Evolutionary conservation across 2,113 vertebrate species (phyloP).

Genomic region (Osmerus mordax): DNA sequence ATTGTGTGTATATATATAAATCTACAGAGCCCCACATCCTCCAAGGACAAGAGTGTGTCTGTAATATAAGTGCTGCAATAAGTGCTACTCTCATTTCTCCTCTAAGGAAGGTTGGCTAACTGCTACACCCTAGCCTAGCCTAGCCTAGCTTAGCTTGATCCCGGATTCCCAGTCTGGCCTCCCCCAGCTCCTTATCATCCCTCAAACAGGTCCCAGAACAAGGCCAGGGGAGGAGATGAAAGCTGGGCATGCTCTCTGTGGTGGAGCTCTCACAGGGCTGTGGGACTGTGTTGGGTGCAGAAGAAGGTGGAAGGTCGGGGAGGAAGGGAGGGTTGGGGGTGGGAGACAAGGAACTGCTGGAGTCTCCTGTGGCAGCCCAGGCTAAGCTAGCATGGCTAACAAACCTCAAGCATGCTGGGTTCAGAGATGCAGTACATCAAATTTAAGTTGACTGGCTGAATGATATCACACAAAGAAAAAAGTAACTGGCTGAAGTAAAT

Average conservation of each 20-base stretch:
- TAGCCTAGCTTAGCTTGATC: conserved; percentile 16
- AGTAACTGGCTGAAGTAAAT: no score
- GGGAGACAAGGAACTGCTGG: background rate
- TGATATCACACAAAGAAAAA: no score
- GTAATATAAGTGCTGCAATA: no score
- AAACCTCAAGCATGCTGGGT: conserved; percentile 8
- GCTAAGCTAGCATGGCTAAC: background rate
- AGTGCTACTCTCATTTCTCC: background rate
- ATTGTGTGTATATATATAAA: no score
- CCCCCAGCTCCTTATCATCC: conserved; percentile 37
- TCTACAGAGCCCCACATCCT: background rate
- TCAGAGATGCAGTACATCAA: no score
- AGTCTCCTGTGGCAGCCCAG: conserved; percentile 13
- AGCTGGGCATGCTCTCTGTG: conserved; percentile 17
- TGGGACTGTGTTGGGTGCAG: conserved; percentile 20
- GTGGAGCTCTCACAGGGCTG: conserved; percentile 3
- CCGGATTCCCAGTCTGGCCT: background rate
- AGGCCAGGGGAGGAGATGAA: conserved; percentile 34
- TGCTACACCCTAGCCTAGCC: conserved; percentile 16
- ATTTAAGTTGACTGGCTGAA: no score
- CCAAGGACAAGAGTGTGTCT: no score
- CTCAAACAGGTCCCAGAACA: conserved; percentile 36
- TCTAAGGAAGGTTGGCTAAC: conserved; percentile 23
- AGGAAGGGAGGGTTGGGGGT: conserved; percentile 1
- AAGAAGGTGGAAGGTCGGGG: conserved; percentile 1